phyloP scores from a whole-genome alignment of 1,140 invertebrate species.

The Polyergus mexicanus region DNA sequence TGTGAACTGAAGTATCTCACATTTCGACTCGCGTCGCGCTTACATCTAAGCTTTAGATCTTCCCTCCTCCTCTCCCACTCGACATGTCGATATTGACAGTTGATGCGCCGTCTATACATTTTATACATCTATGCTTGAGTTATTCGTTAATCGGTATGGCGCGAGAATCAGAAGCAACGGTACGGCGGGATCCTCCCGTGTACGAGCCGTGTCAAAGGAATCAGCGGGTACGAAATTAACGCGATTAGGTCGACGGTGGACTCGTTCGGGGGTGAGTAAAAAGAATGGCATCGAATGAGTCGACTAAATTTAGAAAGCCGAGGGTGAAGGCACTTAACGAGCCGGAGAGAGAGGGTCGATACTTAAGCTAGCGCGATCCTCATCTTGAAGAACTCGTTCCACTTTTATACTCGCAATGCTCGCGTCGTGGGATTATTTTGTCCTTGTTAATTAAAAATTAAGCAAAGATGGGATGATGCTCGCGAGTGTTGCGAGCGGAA shows the following conservation, averaged over 20 bases:
- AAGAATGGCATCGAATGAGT: conserved; percentile 56
- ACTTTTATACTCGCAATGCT: no score
- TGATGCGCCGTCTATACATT: no score
- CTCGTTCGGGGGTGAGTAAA: conserved; percentile 56
- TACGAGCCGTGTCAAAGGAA: conserved; percentile 42
- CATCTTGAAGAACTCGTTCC: conserved; percentile 4
- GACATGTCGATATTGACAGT: no score
- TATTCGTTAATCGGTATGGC: conserved; percentile 17
- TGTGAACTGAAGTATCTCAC: no score
- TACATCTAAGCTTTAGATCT: neutral
- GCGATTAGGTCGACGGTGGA: conserved; percentile 45
- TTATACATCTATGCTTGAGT: neutral
- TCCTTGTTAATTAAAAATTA: no score
- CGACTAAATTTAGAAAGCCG: conserved; percentile 58
- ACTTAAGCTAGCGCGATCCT: conserved; percentile 21
- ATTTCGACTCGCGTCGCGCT: neutral
- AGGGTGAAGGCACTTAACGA: conserved; percentile 49
- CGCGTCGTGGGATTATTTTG: no score
- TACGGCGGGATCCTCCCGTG: neutral
- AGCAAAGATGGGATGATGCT: no score
- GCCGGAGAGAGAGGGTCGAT: conserved; percentile 27
- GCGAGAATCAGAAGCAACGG: conserved; percentile 47
- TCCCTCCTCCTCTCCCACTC: no score
- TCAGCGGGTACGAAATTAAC: conserved; percentile 56
- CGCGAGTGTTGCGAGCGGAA: no score